A percentile compares a stretch with the other conserved stretches of the same genome.
These are phyloP conservation scores for Pammene aurita DNA, from an alignment of 2,888 invertebrate species.

Conservation along the genomic window DNA sequence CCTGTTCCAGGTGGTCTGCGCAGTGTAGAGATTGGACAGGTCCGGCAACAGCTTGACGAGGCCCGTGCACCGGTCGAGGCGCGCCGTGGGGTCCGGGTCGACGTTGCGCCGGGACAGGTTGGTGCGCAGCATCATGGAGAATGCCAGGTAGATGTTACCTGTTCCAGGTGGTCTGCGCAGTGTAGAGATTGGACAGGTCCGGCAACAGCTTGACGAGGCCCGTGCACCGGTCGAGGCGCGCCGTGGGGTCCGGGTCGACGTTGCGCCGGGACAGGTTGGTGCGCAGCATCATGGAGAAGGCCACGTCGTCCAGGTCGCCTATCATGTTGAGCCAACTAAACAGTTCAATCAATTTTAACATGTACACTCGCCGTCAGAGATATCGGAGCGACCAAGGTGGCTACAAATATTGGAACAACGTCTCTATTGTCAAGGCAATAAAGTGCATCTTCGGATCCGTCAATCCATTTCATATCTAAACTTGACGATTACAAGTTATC, in stretches of 20 bases:
- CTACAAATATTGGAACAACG: no score
- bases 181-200: conserved; percentile 82
- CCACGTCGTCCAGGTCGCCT: conserved; percentile 86
- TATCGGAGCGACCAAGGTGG: no score
- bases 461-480: no score
- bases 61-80: conserved; percentile 85
- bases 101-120: conserved; percentile 50
- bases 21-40: conserved; percentile 82
- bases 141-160: conserved; percentile 55
- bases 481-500: no score
- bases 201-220: conserved; percentile 86
- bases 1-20: conserved; percentile 87
- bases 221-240: conserved; percentile 84
- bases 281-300: conserved; percentile 67
- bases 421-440: no score
- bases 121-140: conserved; percentile 55
- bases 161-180: conserved; percentile 87
- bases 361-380: no score
- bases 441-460: no score
- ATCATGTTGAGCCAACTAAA: conserved; percentile 83
- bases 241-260: conserved; percentile 5
- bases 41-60: conserved; percentile 86
- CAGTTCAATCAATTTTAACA: background rate
- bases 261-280: conserved; percentile 51
- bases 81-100: conserved; percentile 40